Evolutionary conservation across 2,113 vertebrate species (phyloP), one percentile per base, ranked within the genome.

Genomic region (Pituophis catenifer): DNA sequence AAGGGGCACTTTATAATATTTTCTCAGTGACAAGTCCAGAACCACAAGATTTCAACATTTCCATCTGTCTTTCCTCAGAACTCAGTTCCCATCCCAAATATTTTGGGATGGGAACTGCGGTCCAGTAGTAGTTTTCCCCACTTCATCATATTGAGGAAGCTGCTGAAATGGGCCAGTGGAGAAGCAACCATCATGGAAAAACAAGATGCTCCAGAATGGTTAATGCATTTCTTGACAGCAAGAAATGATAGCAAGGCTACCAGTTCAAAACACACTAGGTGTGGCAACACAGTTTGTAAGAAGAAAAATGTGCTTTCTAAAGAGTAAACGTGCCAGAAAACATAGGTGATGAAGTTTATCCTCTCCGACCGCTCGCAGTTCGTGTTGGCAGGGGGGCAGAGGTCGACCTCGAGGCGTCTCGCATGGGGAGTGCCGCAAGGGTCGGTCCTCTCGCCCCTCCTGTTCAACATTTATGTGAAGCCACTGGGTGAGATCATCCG

Each of bases 1-100:
- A 13, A 93, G 86, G 91, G 50, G 85, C 26, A 90, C 94, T 95
- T 91, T 94, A 53, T 33, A 50, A 88, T 92, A 48, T 94, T 95
- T 81, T 92, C 93, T 90, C 92, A 94, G 65, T 95, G 57, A 89
- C 81, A 90, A 50, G 91, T 53, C 10, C 48, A 86, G 95, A 89
- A 3, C 86, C 19, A 38, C 11, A 59, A 26, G 86, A 7, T 87
- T 94, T 92, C 91, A 93, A 94, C 5, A 54, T 90, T 90, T 65
- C 38, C 92, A 17, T 91, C 23, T 95, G 52, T 94, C 52, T 92
- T 75, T 55, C 38, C 81, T 62, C 89, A 90, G 58, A 95, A 33
- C 13, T 44, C 26, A 55, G 38, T 44, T 44, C 38, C 38, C 38
- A 44, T 44, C 38, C 38, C 44, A 90, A 89, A 86, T 0, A 53